Evolutionary conservation across 2,888 invertebrate species (phyloP), one percentile per base, ranked within the genome.

Genomic region (Dastarcus helophoroides): DNA sequence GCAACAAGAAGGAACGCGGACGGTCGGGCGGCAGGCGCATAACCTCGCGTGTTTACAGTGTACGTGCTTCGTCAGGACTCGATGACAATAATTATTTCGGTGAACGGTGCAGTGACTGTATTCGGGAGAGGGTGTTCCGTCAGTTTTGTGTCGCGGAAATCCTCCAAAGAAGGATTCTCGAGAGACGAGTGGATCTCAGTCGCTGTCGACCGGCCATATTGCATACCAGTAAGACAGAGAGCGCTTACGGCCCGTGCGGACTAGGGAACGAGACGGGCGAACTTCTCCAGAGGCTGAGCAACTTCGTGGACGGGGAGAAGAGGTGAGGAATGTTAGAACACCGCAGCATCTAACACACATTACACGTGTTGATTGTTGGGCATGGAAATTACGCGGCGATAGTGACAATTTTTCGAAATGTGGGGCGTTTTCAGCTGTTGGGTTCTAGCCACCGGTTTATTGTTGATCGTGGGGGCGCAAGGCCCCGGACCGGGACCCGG

Each of bases 161-260:
- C 15, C 13, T 26, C 10, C 10, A 13, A 14, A 14, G 3, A 10
- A 12, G 12, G 26, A 26, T 26, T 11, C 12, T 3, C 3, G 12
- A 3, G 12, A 19, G 22, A 26, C 30, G 31, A 50, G 48, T 48
- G 50, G 51, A 50, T 51, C 54, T 51, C 49, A 46, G 42, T 43
- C 38, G 41, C 38, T 45, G 39, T 41, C 33, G 44, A 52, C 53
- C 62, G 59, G 62, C 62, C 62, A 63, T 63, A 60, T 62, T 62
- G 62, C 61, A 63, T 63, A 63, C 62, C 62, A 60, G 53, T 48
- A 48, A 41, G 57, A 60, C 51, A 38, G 53, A 53, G 57, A 54
- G 47, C 50, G 32, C 29, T 33, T 42, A 37, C 38, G 34, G 40
- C 33, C 31, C 31, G 44, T 40, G 46, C 41, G 44, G 39, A 38